Base-by-base conservation (phyloP, 2,797 vertebrate species). In the Apodemus agrarius region DNA sequence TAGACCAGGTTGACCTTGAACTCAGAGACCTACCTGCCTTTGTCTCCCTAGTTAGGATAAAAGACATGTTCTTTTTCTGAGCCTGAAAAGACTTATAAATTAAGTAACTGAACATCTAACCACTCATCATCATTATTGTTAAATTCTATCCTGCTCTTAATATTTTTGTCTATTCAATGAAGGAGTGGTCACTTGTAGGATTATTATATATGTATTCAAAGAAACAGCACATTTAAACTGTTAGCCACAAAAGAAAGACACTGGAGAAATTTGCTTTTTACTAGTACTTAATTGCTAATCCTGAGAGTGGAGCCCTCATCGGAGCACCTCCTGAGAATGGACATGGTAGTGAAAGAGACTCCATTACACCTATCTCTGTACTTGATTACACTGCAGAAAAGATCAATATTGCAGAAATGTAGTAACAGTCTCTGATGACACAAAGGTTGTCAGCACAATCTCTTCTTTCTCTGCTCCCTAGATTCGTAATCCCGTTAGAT, bases 111-210 rank as follows among this genome's bases (percentile, higher is more conserved):
- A 87, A 54, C 22, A 67, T 8, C 72, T 93, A 90, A 59, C 10
- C 40, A 63, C 13, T 43, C 31, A 34, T 57, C 6, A 43, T 75
- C 40, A 34, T 61, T 67, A 86, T 43, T 34, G 54, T 49, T 86
- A 78, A 93, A 82, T 4, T 88, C 78, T 85, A 75, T 6, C 40
- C 74, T 16, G 6, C 3, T 90, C 74, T 95, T 61, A 67, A 9
- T 59, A 80, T 63, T 94, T 76, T 88, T n/a, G 16, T 26, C 59
- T 86, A 59, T 61, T 80, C 57, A 89, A 69, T 85, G n/a, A 93
- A 92, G 6, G 5, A 2, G 67, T 57, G 52, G 29, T 19, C 84
- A 79, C 61, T 52, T 85, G 3, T 31, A 81, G 7, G 46, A 8
- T 43, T 93, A 75, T 37, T 67, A 22, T 67, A 57, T 90, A 2